phyloP scores from a whole-genome alignment of 2,113 vertebrate genomes.

The Tachysurus fulvidraco region DNA sequence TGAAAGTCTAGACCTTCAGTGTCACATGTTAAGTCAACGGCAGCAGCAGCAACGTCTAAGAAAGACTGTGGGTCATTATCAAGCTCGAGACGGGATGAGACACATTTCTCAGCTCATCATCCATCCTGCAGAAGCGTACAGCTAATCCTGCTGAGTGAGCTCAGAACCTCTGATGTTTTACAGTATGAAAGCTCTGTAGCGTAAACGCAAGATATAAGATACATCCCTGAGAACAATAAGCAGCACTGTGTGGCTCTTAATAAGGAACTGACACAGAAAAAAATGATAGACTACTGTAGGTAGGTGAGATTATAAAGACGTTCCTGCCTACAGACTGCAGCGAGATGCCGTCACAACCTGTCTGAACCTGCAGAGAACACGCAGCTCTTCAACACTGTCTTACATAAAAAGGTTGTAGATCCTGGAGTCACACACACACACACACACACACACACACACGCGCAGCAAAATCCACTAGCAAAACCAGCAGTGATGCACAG shows the following conservation, averaged over 20 bases:
- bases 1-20: background rate
- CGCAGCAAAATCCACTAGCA: background rate
- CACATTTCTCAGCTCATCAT: background rate
- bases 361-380: conserved; percentile 13
- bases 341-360: background rate
- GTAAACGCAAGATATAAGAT: background rate
- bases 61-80: background rate
- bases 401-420: conserved; percentile 14
- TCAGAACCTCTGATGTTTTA: background rate
- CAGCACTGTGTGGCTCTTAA: background rate
- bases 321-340: conserved; percentile 8
- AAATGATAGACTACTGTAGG: background rate
- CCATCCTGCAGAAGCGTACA: background rate
- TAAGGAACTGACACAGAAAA: background rate
- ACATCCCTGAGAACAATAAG: background rate
- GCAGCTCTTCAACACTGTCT: conserved; percentile 1
- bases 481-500: background rate
- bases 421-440: background rate
- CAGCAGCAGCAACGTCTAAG: background rate
- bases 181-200: background rate
- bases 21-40: background rate
- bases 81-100: too few relatives aligned
- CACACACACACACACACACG: background rate
- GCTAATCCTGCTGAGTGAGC: background rate
- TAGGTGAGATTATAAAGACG: background rate